A percentile compares a stretch with the other conserved stretches of the same genome.
Conservation (phyloP, 2,113 vertebrate species). For the Blennius ocellaris region DNA sequence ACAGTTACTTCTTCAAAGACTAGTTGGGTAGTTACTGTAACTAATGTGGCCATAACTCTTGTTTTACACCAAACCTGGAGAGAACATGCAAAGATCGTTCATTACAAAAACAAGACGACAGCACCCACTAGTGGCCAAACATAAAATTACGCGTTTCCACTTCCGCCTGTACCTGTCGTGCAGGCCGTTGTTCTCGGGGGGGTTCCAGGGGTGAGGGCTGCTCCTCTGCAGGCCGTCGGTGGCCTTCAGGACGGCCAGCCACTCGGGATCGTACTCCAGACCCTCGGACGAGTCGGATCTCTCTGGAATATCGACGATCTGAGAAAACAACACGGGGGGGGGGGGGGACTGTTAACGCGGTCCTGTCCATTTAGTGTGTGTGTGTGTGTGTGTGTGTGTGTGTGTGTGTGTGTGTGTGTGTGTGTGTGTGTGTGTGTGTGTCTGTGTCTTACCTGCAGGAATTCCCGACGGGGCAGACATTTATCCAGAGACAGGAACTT, state of each 20-base stretch:
- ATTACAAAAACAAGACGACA: too few species aligned
- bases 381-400: not conserved
- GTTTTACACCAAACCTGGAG: too few species aligned
- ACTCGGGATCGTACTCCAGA: conserved; percentile 94
- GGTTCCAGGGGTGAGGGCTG: conserved; percentile 86
- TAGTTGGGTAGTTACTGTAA: too few species aligned
- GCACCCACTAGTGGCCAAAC: too few species aligned
- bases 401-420: too few species aligned
- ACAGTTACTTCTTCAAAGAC: too few species aligned
- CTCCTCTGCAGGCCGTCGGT: conserved; percentile 89
- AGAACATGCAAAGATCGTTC: too few species aligned
- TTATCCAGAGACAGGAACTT: conserved; percentile 98
- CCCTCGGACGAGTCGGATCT: conserved; percentile 86
- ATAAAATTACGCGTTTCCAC: too few species aligned
- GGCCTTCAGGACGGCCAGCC: conserved; percentile 92
- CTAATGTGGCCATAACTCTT: too few species aligned
- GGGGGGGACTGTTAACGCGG: too few species aligned
- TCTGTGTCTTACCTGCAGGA: conserved; percentile 89
- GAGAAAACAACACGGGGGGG: conserved; percentile 29
- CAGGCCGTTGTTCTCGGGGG: conserved; percentile 93
- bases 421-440: too few species aligned
- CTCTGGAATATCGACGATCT: conserved; percentile 90
- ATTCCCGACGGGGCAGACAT: conserved; percentile 94
- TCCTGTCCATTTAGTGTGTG: too few species aligned
- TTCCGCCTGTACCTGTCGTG: conserved; percentile 78